Conservation (phyloP, 2,888 invertebrate genomes). For the Lamproptera curius region DNA sequence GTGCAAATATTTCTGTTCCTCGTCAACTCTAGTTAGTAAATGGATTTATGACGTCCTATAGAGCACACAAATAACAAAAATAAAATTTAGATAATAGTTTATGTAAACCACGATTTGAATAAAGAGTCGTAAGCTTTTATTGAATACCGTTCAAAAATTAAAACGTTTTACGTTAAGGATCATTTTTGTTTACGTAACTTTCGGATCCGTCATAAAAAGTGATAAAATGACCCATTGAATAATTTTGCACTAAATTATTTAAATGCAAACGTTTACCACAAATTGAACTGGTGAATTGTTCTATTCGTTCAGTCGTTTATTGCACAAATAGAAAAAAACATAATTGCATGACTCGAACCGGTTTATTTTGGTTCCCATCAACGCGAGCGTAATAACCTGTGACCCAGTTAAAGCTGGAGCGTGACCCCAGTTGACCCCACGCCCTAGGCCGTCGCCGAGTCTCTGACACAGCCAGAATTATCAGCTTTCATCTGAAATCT, state of each 20-base stretch:
- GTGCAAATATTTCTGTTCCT: too few relatives aligned
- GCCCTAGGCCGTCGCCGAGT: constrained; percentile 53
- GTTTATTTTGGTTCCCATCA: constrained; percentile 58
- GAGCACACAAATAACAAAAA: too few relatives aligned
- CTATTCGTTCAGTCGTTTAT: too few relatives aligned
- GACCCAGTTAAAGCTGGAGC: constrained; percentile 59
- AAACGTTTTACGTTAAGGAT: neutral
- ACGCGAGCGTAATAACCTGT: constrained; percentile 49
- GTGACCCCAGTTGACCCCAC: constrained; percentile 63
- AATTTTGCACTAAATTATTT: neutral
- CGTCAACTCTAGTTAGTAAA: too few relatives aligned
- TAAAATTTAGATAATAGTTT: too few relatives aligned
- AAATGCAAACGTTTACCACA: neutral
- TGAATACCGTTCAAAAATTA: too few relatives aligned
- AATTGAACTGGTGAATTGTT: neutral
- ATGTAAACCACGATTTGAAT: too few relatives aligned
- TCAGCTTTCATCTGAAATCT: constrained; percentile 28
- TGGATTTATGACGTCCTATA: too few relatives aligned
- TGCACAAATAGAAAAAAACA: too few relatives aligned
- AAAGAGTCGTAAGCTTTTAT: too few relatives aligned
- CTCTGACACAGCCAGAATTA: constrained; percentile 33
- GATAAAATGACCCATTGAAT: neutral
- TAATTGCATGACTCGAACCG: constrained; percentile 31
- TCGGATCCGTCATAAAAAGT: too few relatives aligned
- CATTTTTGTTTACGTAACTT: neutral